Percentiles rank a stretch among this genome's conserved stretches.
These are phyloP conservation scores for Parnassius glacialis DNA, from an alignment of 2,888 invertebrate species.

Conservation along the genomic window DNA sequence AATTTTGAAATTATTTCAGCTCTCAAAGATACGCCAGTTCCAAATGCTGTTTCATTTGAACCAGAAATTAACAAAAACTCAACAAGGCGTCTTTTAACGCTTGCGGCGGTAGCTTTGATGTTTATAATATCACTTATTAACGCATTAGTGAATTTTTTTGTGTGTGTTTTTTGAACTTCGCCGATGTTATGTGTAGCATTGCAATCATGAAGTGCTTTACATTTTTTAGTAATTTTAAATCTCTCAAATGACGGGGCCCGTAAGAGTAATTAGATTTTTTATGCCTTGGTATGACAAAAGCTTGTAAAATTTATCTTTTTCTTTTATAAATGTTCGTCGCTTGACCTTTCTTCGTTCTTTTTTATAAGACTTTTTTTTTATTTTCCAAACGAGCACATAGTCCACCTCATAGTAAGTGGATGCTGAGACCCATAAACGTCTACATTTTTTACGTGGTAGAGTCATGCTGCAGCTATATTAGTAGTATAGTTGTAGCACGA, in stretches of 20 bases:
- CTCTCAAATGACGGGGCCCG: not conserved
- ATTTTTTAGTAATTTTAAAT: constrained; percentile 13
- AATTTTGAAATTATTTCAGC: constrained; percentile 23
- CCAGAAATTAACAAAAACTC: constrained; percentile 25
- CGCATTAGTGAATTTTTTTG: constrained; percentile 44
- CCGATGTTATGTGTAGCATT: constrained; percentile 36
- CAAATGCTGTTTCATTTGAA: constrained; percentile 9
- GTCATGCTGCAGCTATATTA: too few species aligned
- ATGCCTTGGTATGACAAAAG: too few species aligned
- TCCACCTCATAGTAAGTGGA: too few species aligned
- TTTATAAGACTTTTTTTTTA: too few species aligned
- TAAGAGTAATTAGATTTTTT: not conserved
- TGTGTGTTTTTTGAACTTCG: constrained; percentile 40
- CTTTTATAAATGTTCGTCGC: too few species aligned
- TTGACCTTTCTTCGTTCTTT: too few species aligned
- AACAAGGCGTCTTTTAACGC: constrained; percentile 17
- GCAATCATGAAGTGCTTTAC: constrained; percentile 23
- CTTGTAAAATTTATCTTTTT: too few species aligned
- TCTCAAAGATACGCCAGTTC: constrained; percentile 1
- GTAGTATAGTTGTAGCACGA: too few species aligned
- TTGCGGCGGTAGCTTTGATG: constrained; percentile 32
- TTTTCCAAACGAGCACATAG: too few species aligned
- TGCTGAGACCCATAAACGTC: too few species aligned
- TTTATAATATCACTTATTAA: constrained; percentile 51
- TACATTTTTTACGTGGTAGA: too few species aligned